Conservation (phyloP, 2,113 vertebrate genomes). For the Tamias sibiricus region DNA sequence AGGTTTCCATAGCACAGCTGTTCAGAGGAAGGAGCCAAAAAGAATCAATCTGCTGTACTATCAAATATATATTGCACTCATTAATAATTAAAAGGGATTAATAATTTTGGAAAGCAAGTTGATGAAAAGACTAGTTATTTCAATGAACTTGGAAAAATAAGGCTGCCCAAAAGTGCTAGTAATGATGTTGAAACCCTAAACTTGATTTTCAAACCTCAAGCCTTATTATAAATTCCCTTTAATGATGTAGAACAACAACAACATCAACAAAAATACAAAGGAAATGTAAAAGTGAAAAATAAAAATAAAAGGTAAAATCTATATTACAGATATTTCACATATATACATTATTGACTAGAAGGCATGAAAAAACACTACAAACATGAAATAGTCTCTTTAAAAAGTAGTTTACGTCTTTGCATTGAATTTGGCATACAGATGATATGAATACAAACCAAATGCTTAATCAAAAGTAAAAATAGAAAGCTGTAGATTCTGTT, state of each 20-base stretch:
- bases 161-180: not conserved
- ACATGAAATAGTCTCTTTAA: not conserved
- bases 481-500: not conserved
- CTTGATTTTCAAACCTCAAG: not conserved
- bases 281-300: not conserved
- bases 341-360: not conserved
- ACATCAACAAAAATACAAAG: not conserved
- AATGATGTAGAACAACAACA: not conserved
- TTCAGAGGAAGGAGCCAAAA: conserved; percentile 1
- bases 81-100: conserved; percentile 56
- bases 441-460: not conserved
- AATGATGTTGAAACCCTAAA: not conserved
- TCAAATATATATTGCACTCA: not conserved
- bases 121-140: conserved; percentile 52
- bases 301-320: not conserved
- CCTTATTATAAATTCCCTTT: not conserved
- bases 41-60: conserved; percentile 37
- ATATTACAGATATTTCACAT: not conserved
- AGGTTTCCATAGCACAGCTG: not conserved
- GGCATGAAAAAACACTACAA: not conserved
- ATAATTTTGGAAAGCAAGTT: conserved; percentile 38
- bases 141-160: not conserved
- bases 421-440: not conserved
- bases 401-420: not conserved
- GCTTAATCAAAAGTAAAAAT: not conserved